phyloP scores from a whole-genome alignment of 2,797 vertebrate genomes.

The Tokudaia muenninki region DNA sequence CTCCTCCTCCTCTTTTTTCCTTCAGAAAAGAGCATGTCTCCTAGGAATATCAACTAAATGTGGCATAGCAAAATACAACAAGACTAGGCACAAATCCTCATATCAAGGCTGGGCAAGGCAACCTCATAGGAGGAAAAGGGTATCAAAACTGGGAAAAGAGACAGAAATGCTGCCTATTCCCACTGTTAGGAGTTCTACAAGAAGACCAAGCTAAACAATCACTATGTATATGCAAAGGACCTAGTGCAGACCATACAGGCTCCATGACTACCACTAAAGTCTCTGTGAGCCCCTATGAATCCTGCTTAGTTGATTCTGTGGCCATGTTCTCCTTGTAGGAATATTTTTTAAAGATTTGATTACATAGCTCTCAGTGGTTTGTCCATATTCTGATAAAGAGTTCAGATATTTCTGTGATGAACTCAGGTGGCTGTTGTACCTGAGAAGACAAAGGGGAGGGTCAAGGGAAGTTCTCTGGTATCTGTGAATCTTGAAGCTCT shows the following conservation, averaged over 20 bases:
- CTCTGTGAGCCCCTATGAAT: background rate
- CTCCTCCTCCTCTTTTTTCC: background rate
- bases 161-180: background rate
- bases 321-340: background rate
- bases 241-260: background rate
- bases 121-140: background rate
- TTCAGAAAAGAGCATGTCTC: background rate
- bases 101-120: background rate
- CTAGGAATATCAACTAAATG: background rate
- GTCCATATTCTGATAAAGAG: background rate
- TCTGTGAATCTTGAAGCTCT: background rate
- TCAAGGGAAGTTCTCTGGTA: background rate
- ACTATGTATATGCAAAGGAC: background rate
- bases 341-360: background rate
- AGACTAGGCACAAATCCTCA: background rate
- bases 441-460: background rate
- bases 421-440: background rate
- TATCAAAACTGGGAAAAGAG: background rate
- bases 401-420: background rate
- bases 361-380: background rate
- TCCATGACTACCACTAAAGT: background rate
- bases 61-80: background rate
- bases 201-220: background rate
- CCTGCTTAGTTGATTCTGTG: background rate
- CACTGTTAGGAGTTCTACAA: background rate